A percentile compares a stretch with the other conserved stretches of the same genome.
Conservation (phyloP, 2,113 vertebrate genomes). For the Percina caprodes region DNA sequence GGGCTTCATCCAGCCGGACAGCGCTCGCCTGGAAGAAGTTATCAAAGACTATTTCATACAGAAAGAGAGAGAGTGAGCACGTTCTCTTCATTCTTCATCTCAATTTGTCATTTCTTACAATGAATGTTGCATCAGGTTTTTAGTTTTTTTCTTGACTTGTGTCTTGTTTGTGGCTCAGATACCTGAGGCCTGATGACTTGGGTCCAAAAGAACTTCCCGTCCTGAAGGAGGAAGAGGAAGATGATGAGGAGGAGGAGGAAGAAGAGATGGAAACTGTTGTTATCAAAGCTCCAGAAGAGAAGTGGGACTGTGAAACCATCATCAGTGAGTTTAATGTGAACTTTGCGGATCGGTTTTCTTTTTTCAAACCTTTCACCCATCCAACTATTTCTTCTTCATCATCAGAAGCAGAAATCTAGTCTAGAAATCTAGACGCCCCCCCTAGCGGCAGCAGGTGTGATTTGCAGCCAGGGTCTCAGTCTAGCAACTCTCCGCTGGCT, state of each 20-base stretch:
- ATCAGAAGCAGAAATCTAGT: not conserved
- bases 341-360: too few species aligned
- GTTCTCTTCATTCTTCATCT: not conserved
- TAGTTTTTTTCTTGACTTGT: rapidly evolving
- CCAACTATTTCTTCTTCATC: not conserved
- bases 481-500: too few species aligned
- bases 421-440: too few species aligned
- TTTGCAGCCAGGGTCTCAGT: too few species aligned
- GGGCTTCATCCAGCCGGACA: conserved; percentile 90
- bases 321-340: conserved; percentile 88
- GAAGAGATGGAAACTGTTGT: conserved; percentile 86
- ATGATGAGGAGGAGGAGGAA: conserved; percentile 85
- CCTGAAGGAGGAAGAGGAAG: conserved; percentile 81
- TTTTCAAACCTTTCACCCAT: not conserved
- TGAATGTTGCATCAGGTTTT: too few species aligned
- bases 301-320: conserved; percentile 98
- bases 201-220: conserved; percentile 83
- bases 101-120: not conserved
- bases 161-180: conserved; percentile 56
- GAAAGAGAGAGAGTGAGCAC: conserved; percentile 89
- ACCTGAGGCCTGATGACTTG: conserved; percentile 84
- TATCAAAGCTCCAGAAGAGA: conserved; percentile 85
- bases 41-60: conserved; percentile 93
- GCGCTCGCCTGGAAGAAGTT: conserved; percentile 88
- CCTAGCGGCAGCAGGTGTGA: too few species aligned